Percentiles rank a stretch among this genome's conserved stretches.
phyloP scores from a whole-genome alignment of 2,888 invertebrate genomes.

The Prosopocoilus inquinatus region DNA sequence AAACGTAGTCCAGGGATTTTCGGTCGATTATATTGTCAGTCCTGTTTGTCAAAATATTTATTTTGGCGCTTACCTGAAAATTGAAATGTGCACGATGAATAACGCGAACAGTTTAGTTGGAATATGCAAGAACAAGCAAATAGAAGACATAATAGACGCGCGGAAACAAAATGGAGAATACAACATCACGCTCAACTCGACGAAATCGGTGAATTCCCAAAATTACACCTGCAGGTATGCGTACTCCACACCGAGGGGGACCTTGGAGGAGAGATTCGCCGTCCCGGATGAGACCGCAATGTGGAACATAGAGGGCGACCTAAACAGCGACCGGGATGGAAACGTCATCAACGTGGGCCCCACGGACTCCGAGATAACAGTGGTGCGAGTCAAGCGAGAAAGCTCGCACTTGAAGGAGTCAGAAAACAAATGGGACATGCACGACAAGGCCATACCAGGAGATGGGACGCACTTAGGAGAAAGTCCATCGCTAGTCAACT shows the following conservation, averaged over 20 bases:
- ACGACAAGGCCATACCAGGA: slow-evolving; percentile 53
- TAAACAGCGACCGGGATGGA: slow-evolving; percentile 19
- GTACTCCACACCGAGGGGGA: slow-evolving; percentile 32
- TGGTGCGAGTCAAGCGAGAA: slow-evolving; percentile 54
- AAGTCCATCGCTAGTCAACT: slow-evolving; percentile 59
- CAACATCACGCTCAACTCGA: slow-evolving; percentile 35
- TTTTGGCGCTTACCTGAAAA: slow-evolving; percentile 11
- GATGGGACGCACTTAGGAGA: slow-evolving; percentile 59
- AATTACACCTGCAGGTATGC: slow-evolving; percentile 32
- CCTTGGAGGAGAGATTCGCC: slow-evolving; percentile 15
- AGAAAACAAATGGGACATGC: slow-evolving; percentile 51
- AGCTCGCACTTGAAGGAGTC: slow-evolving; percentile 41
- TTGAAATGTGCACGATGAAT: slow-evolving; percentile 13
- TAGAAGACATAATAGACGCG: slow-evolving; percentile 48
- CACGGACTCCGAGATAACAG: slow-evolving; percentile 61
- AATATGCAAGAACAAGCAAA: slow-evolving; percentile 23
- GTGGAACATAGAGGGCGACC: slow-evolving; percentile 35
- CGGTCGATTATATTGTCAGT: not conserved
- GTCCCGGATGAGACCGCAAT: slow-evolving; percentile 33
- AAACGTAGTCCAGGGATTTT: too few species aligned
- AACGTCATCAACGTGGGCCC: slow-evolving; percentile 49
- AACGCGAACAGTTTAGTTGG: slow-evolving; percentile 9
- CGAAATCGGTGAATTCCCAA: slow-evolving; percentile 25
- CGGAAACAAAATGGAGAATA: slow-evolving; percentile 45
- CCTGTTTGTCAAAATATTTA: slow-evolving; percentile 1